phyloP scores from a whole-genome alignment of 2,797 vertebrate genomes.

The Podarcis lilfordi region DNA sequence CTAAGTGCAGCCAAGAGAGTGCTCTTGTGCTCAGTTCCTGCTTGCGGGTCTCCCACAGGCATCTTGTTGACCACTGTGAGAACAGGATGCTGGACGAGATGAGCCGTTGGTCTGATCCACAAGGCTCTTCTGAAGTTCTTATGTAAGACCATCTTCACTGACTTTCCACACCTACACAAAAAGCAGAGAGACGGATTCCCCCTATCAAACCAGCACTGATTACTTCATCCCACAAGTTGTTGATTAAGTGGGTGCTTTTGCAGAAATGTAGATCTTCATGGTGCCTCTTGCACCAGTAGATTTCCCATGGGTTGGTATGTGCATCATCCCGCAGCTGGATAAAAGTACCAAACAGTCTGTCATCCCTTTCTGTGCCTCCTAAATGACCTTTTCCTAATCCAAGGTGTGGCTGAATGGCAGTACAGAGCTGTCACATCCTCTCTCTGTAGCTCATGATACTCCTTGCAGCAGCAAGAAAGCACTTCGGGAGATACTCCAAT shows the following conservation, averaged over 20 bases:
- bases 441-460: background rate
- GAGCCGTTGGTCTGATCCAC: too few species aligned
- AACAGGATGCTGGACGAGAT: too few species aligned
- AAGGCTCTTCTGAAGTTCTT: too few species aligned
- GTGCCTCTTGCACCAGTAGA: background rate
- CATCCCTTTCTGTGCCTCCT: background rate
- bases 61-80: too few species aligned
- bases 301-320: background rate
- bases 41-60: too few species aligned
- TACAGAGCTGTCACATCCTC: background rate
- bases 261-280: background rate
- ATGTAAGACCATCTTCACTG: background rate
- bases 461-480: background rate
- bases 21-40: too few species aligned
- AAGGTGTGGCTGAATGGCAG: background rate
- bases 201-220: background rate
- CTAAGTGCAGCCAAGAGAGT: too few species aligned
- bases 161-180: background rate
- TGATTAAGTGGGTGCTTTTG: background rate
- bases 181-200: background rate
- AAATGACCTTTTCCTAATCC: background rate
- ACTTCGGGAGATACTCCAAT: too few species aligned
- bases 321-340: background rate
- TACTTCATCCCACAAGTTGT: background rate
- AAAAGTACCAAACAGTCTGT: background rate